phyloP scores from a whole-genome alignment of 2,888 invertebrate genomes.

The Strigamia maritima region DNA sequence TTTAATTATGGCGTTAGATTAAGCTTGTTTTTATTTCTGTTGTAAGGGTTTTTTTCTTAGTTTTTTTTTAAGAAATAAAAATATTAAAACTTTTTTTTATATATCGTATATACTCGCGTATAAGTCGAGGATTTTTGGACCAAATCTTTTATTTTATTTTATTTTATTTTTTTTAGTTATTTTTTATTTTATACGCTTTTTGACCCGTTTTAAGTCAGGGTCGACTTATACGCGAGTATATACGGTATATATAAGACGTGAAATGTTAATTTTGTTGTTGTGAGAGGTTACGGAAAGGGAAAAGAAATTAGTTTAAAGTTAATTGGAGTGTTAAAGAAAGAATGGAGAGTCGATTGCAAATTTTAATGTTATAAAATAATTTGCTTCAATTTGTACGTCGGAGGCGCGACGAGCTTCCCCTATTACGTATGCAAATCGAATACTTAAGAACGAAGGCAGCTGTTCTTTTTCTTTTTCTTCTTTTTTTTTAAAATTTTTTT shows the following conservation, averaged over 20 bases:
- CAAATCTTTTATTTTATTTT: too few relatives aligned
- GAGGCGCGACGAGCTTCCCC: conserved; percentile 12
- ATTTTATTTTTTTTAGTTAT: too few relatives aligned
- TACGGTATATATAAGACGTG: too few relatives aligned
- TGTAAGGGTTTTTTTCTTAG: neutral
- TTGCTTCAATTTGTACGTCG: conserved; percentile 9
- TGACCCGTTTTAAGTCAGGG: too few relatives aligned
- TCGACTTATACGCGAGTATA: too few relatives aligned
- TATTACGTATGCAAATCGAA: conserved; percentile 26
- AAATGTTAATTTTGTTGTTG: neutral
- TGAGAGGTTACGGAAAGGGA: neutral
- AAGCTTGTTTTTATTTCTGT: neutral
- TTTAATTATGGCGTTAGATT: neutral
- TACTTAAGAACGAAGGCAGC: conserved; percentile 24
- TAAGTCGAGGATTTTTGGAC: too few relatives aligned
- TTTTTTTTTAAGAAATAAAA: neutral
- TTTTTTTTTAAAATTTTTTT: neutral
- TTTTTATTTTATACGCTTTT: too few relatives aligned
- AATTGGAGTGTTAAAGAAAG: conserved; percentile 15
- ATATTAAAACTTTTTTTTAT: too few relatives aligned
- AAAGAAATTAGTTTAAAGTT: neutral
- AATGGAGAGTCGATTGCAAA: neutral
- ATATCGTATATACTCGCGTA: too few relatives aligned
- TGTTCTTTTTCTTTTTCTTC: neutral
- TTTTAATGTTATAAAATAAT: neutral